These are phyloP conservation scores for Oxystoma pomonae DNA, from an alignment of 2,888 invertebrate genomes.

Conservation along the genomic window DNA sequence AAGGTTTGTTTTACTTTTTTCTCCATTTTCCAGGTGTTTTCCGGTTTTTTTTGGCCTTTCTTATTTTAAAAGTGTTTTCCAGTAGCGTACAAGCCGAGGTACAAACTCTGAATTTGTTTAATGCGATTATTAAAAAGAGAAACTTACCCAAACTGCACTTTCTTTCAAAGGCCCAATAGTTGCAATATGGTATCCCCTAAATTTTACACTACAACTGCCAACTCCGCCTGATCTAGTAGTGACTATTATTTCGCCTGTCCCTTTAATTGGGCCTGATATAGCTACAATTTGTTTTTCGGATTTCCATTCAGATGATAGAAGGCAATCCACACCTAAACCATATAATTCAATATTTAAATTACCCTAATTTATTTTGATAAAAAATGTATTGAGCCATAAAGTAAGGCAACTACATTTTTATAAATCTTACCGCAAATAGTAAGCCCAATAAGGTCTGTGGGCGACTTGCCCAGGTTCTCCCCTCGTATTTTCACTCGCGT, in stretches of 20 bases:
- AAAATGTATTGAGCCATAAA: no score
- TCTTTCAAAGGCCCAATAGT: conserved; percentile 89
- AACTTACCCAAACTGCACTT: conserved; percentile 85
- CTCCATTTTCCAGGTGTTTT: neutral
- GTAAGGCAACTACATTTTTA: no score
- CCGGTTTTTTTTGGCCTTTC: neutral
- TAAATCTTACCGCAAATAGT: conserved; percentile 70
- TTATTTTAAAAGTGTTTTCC: no score
- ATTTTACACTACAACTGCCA: conserved; percentile 87
- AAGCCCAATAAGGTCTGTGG: conserved; percentile 82
- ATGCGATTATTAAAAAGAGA: neutral
- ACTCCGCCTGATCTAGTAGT: conserved; percentile 82
- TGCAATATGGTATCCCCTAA: conserved; percentile 53
- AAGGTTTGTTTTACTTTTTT: no score
- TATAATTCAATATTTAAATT: no score
- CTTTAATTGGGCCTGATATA: conserved; percentile 84
- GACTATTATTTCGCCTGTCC: conserved; percentile 75
- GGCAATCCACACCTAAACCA: conserved; percentile 93
- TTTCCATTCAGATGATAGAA: conserved; percentile 96
- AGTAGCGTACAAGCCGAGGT: no score
- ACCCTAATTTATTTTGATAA: no score
- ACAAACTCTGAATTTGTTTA: no score
- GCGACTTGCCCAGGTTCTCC: conserved; percentile 86
- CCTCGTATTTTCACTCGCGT: conserved; percentile 93
- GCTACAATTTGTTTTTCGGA: conserved; percentile 96